Evolutionary conservation across 1,140 invertebrate species (phyloP).

Genomic region (Temnothorax longispinosus): DNA sequence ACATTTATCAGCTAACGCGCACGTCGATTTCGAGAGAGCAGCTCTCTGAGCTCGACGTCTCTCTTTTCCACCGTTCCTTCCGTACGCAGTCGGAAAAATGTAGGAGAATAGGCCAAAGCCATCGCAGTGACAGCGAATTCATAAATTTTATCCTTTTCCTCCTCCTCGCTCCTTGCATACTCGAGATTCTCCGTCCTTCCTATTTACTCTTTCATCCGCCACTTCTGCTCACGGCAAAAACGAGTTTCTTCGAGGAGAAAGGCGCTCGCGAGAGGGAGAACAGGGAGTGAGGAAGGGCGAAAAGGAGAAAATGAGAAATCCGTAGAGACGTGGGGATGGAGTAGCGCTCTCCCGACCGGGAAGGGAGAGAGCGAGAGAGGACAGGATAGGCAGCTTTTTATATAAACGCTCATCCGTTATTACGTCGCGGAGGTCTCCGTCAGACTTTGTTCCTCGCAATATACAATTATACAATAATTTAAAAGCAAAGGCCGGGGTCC

Average conservation of each 20-base stretch:
- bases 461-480: constrained; percentile 84
- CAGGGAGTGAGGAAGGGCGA: constrained; percentile 55
- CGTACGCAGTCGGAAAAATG: constrained; percentile 26
- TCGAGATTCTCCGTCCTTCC: constrained; percentile 69
- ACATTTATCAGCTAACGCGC: constrained; percentile 74
- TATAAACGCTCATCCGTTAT: constrained; percentile 80
- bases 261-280: constrained; percentile 33
- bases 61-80: not conserved
- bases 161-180: constrained; percentile 12
- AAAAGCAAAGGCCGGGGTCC: constrained; percentile 74
- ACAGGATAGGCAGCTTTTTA: constrained; percentile 72
- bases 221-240: constrained; percentile 75
- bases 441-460: constrained; percentile 79
- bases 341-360: constrained; percentile 3
- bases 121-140: constrained; percentile 77
- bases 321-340: constrained; percentile 50
- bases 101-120: constrained; percentile 34
- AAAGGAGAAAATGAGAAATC: constrained; percentile 70
- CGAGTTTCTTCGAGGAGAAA: constrained; percentile 46
- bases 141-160: constrained; percentile 78
- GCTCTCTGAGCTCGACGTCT: not conserved
- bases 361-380: not conserved
- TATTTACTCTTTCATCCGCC: constrained; percentile 79
- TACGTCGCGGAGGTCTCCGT: constrained; percentile 75
- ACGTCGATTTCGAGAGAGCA: constrained; percentile 52